Conservation (phyloP, 2,113 vertebrate genomes). For the Leucopsar rothschildi region DNA sequence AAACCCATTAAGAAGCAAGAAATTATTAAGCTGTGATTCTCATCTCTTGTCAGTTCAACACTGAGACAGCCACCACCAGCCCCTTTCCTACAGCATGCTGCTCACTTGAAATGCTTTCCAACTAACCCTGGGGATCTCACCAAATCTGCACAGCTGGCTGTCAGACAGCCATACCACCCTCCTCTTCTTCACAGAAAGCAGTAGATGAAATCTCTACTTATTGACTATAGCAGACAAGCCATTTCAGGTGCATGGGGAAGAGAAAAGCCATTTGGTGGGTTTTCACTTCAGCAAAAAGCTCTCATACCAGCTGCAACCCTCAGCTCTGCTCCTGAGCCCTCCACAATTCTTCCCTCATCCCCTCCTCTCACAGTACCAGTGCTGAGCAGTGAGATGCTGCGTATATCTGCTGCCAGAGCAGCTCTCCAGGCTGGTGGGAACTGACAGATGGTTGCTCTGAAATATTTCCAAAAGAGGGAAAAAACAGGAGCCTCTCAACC, state of each 20-base stretch:
- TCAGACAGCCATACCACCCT: background rate
- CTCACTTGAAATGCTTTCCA: background rate
- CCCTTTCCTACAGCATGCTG: background rate
- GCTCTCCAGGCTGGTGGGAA: background rate
- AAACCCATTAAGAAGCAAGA: background rate
- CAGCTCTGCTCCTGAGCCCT: background rate
- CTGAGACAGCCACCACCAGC: background rate
- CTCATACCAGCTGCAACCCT: background rate
- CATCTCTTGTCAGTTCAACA: background rate
- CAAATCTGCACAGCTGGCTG: background rate
- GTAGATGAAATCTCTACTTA: background rate
- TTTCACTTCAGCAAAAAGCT: background rate
- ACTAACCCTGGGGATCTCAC: background rate
- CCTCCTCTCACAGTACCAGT: background rate
- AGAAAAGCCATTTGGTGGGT: background rate
- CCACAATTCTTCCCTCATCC: background rate
- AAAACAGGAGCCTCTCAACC: background rate
- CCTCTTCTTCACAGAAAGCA: background rate
- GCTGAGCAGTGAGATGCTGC: background rate
- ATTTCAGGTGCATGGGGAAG: background rate
- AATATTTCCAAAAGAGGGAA: background rate
- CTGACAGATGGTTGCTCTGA: conserved; percentile 14
- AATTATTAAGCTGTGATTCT: background rate
- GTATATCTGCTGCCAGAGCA: background rate
- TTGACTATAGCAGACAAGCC: background rate